These are phyloP conservation scores for Gallinago stenura DNA, from an alignment of 2,797 vertebrate species.

Conservation along the genomic window DNA sequence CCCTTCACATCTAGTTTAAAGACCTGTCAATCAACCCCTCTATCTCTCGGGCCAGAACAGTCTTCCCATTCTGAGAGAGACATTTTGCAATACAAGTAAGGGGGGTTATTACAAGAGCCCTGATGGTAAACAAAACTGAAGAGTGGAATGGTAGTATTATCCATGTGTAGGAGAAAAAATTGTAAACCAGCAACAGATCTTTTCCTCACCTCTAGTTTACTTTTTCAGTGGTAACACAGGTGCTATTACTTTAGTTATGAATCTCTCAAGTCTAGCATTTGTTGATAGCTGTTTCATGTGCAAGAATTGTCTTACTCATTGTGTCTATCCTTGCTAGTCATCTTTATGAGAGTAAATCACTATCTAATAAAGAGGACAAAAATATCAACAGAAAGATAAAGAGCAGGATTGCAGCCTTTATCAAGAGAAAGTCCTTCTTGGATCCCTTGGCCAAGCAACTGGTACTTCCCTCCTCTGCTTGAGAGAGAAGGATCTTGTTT, in stretches of 20 bases:
- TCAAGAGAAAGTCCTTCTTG: neutral
- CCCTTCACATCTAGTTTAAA: too few relatives aligned
- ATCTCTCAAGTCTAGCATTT: neutral
- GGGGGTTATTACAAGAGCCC: neutral
- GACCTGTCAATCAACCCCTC: too few relatives aligned
- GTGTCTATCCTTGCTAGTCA: neutral
- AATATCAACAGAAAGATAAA: neutral
- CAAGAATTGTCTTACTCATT: neutral
- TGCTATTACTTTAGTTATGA: neutral
- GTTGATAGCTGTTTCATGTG: neutral
- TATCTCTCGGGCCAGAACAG: too few relatives aligned
- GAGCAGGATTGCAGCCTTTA: neutral
- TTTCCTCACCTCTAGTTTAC: neutral
- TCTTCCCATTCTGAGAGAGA: too few relatives aligned
- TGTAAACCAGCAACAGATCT: neutral
- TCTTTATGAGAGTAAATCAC: neutral
- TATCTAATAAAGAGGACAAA: neutral
- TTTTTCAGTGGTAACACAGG: neutral
- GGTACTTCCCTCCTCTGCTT: fast-evolving
- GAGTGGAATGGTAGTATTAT: neutral
- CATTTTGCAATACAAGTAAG: neutral
- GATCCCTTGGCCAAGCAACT: neutral
- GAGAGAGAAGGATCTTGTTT: neutral
- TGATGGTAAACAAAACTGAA: neutral
- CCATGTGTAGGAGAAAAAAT: neutral